Base-by-base conservation (phyloP, 2,113 vertebrate genomes). In the Peromyscus maniculatus region DNA sequence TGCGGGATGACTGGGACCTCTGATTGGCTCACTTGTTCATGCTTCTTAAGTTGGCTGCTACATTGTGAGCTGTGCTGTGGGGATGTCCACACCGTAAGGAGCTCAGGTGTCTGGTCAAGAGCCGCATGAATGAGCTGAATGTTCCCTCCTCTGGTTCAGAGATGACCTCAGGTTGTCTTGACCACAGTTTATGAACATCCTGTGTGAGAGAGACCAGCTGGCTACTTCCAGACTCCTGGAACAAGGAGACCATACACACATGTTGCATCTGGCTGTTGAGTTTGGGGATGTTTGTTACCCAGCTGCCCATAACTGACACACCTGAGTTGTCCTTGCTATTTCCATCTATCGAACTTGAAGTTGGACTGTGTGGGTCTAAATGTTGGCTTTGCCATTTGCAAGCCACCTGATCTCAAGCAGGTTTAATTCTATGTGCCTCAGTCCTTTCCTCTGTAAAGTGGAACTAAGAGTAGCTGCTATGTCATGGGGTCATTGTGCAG, bases 261-360 rank as follows among this genome's bases (percentile, higher is more conserved):
- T 13, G 11, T 66, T 66, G 26, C 46, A 33, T 67, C 66, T 33
- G 62, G 62, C 39, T 67, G 28, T 64, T 49, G 43, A 11, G 10
- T 49, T 13, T 28, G 84, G 49, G 69, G 74, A 39, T 2, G 24
- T 6, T 36, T 52, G 74, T 83, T 24, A n/a, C 28, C 33, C 15
- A 55, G 67, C 33, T 11, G 0, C 3, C 7, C 43, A 3, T 1
- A 71, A 16, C 17, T 1, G 0, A 11, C 7, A 55, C 15, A 7
- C 24, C 49, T 36, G 5, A 12, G 24, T 11, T 71, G 22, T 26
- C 79, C 43, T 64, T 17, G 19, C 46, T 17, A 1, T 49, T 9
- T 28, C 21, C 52, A 33, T 66, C 22, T 13, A 1, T 69, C 16
- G 31, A 24, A 26, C 52, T 52, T 2, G 3, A 52, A 78, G 46